Evolutionary conservation across 2,797 vertebrate genomes (phyloP), one percentile per base, ranked within the genome.

Genomic region (Cottoperca gobio): DNA sequence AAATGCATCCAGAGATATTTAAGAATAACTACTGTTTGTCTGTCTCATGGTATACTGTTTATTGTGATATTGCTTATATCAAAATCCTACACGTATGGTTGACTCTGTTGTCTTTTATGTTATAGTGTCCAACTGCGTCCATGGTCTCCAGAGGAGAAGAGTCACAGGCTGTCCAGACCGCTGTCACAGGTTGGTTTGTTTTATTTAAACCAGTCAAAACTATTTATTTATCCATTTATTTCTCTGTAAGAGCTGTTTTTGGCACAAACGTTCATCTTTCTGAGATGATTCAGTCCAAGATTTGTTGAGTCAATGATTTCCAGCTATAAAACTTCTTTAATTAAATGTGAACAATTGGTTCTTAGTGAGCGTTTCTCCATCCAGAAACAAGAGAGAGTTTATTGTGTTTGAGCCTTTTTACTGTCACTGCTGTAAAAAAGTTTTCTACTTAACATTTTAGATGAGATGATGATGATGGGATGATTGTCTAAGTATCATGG

Each of bases 121-220:
- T 86, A 3, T 49, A 96, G 95, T 84, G 70, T 93, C 65, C 94
- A 91, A 85, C 72, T 93, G 73, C 86, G 83, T 23, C 91, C 94
- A 14, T 95, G 93, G 94, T 94, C 94, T 63, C 91, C 94, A 48
- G 95, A 95, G 45, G 95, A 96, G 52, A 95, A 84, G 83, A 93
- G 83, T 70, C 79, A 87, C 42, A 82, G 90, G 61, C 81, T 94
- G 74, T 93, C 94, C 65, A 91, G 94, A 82, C 91, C 94, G 1
- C 87, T 94, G 55, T 95, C 95, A 79, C 95, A 95, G 95, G 95
- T 96, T 84, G 19, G 91, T 90, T 75, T 72, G 7, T 62, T 11
- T 54, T 49, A 14, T 53, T 45, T n/a, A 23, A 57, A 59, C 8
- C 6, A 19, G 23, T 6, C 9, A 52, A 48, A 40, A 66, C 9